phyloP scores from a whole-genome alignment of 1,140 invertebrate species.

The Ceratosolen fusciceps region DNA sequence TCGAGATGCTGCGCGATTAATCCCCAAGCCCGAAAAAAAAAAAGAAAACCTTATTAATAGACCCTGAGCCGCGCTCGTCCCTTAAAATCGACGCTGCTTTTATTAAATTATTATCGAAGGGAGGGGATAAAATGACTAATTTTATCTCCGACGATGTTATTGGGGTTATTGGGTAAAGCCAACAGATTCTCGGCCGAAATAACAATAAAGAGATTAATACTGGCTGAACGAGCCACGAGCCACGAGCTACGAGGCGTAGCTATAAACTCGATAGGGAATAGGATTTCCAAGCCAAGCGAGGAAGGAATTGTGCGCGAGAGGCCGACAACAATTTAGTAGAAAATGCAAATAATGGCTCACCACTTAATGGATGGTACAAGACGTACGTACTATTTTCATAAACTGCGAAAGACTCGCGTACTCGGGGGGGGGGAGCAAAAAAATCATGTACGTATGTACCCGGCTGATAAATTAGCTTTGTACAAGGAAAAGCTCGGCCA shows the following conservation, averaged over 20 bases:
- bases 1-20: no score
- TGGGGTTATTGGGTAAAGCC: no score
- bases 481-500: no score
- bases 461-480: background rate
- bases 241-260: background rate
- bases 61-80: no score
- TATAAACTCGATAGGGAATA: conserved; percentile 2
- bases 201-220: conserved; percentile 12
- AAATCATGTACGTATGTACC: background rate
- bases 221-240: background rate
- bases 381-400: background rate
- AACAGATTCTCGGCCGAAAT: background rate
- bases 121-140: no score
- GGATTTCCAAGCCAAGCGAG: background rate
- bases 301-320: background rate
- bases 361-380: background rate
- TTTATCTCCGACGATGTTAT: no score
- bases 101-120: no score
- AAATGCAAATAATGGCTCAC: background rate
- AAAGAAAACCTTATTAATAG: no score
- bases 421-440: background rate
- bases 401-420: background rate
- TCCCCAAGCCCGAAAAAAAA: no score
- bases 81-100: no score
- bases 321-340: background rate